Conservation (phyloP, 2,113 vertebrate genomes). For the Limanda limanda region DNA sequence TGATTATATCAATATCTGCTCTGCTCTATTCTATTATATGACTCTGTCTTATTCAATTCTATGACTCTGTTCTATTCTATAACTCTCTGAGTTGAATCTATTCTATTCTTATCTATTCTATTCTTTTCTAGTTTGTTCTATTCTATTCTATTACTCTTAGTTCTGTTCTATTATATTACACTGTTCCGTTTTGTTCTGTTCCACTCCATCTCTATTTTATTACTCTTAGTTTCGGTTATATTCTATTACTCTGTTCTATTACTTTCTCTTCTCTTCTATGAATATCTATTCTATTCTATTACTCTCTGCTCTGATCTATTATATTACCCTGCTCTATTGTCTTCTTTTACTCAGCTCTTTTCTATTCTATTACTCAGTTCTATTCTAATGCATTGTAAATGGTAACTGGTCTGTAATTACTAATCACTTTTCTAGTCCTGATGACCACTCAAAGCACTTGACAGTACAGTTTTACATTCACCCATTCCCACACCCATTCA, state of each 20-base stretch:
- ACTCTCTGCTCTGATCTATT: neutral
- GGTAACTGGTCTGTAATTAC: too few species aligned
- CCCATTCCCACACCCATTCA: too few species aligned
- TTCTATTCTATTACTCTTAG: too few species aligned
- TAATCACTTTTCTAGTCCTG: too few species aligned
- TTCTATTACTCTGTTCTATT: neutral
- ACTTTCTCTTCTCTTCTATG: neutral
- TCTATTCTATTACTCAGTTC: neutral
- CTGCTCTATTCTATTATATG: too few species aligned
- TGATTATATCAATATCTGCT: neutral
- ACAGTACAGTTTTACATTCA: too few species aligned
- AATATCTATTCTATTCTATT: neutral
- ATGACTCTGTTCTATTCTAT: neutral
- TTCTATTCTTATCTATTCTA: neutral
- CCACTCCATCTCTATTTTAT: neutral
- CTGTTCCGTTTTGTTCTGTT: neutral
- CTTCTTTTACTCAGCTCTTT: neutral
- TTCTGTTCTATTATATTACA: neutral
- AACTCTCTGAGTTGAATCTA: neutral
- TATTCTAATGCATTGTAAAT: neutral
- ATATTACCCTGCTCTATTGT: neutral
- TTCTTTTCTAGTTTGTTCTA: neutral
- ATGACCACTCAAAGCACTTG: too few species aligned
- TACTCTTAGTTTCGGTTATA: neutral
- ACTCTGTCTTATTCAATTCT: neutral